Percentiles rank a stretch among this genome's conserved stretches.
These are phyloP conservation scores for Atta texana DNA, from an alignment of 1,140 invertebrate species.

Conservation along the genomic window DNA sequence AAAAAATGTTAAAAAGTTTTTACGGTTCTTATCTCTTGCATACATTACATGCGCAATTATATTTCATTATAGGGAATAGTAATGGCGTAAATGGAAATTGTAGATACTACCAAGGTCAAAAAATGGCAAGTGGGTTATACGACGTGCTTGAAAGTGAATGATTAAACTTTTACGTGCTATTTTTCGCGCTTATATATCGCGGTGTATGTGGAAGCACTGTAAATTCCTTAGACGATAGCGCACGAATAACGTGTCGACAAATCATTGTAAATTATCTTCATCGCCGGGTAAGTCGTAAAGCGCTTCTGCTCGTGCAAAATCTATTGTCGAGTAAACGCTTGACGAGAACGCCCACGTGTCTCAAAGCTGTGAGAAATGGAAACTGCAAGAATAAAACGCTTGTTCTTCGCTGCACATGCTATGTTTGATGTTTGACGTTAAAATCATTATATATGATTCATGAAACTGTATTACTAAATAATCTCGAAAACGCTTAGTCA, in stretches of 20 bases:
- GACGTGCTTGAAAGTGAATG: neutral
- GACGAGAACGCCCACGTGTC: constrained; percentile 53
- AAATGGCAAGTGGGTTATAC: constrained; percentile 1
- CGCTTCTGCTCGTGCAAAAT: constrained; percentile 60
- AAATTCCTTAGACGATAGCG: constrained; percentile 54
- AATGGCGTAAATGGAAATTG: constrained; percentile 29
- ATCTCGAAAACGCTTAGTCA: neutral
- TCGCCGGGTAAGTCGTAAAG: constrained; percentile 55
- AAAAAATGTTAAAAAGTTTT: neutral
- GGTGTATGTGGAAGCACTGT: constrained; percentile 18
- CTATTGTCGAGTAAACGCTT: constrained; percentile 60
- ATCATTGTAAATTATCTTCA: constrained; percentile 60
- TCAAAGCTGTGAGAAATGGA: constrained; percentile 18
- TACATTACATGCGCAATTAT: constrained; percentile 3
- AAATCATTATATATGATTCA: constrained; percentile 61
- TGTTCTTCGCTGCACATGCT: neutral
- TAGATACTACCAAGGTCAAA: constrained; percentile 6
- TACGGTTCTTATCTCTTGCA: neutral
- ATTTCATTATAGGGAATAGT: constrained; percentile 2
- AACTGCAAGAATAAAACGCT: constrained; percentile 49
- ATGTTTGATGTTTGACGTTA: neutral
- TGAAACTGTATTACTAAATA: constrained; percentile 2
- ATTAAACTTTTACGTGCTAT: constrained; percentile 54
- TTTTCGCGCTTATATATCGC: constrained; percentile 43
- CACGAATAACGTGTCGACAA: constrained; percentile 55